Evolutionary conservation across 1,140 invertebrate genomes (phyloP).

Genomic region (Sitophilus oryzae): DNA sequence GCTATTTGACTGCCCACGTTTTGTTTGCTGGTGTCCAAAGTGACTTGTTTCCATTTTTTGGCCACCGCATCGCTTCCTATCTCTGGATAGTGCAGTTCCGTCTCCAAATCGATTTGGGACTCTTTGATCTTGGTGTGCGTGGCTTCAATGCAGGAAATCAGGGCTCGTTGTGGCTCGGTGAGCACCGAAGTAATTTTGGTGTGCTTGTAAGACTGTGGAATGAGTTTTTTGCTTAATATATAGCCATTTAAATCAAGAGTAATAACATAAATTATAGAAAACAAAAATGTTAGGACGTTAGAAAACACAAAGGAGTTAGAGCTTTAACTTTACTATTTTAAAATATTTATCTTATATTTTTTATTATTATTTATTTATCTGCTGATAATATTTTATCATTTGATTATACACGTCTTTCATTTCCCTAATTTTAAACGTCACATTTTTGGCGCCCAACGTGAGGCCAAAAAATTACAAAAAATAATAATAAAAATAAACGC

Average conservation of each 20-base stretch:
- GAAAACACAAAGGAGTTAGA: too few relatives aligned
- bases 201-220: constrained; percentile 54
- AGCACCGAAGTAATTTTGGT: constrained; percentile 77
- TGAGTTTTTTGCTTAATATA: neutral
- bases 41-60: constrained; percentile 88
- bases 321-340: too few relatives aligned
- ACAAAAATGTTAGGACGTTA: too few relatives aligned
- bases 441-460: too few relatives aligned
- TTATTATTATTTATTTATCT: too few relatives aligned
- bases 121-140: constrained; percentile 80
- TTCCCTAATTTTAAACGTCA: too few relatives aligned
- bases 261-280: neutral
- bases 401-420: too few relatives aligned
- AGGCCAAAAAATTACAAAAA: too few relatives aligned
- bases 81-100: constrained; percentile 67
- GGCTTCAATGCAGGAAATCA: constrained; percentile 82
- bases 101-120: constrained; percentile 75
- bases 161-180: constrained; percentile 83
- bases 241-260: neutral
- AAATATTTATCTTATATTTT: too few relatives aligned
- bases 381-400: too few relatives aligned
- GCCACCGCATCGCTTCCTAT: constrained; percentile 80
- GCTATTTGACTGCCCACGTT: constrained; percentile 94
- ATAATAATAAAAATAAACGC: too few relatives aligned
- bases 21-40: constrained; percentile 92